phyloP scores from a whole-genome alignment of 2,888 invertebrate species.

The Oxycera nigricornis region DNA sequence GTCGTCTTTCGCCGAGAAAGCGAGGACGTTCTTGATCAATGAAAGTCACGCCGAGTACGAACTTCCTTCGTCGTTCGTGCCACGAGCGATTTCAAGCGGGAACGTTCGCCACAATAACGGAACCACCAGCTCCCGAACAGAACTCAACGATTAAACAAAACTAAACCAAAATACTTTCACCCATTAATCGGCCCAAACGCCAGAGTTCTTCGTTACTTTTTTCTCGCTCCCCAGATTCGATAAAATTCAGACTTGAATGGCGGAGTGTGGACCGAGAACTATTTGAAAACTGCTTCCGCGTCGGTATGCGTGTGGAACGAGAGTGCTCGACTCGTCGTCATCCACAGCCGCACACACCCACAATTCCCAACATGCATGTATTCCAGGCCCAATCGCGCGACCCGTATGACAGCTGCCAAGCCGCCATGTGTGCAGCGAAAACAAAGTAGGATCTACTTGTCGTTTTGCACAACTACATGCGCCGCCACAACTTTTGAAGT shows the following conservation, averaged over 20 bases:
- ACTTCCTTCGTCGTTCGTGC: not conserved
- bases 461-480: slow-evolving; percentile 32
- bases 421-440: slow-evolving; percentile 23
- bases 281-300: slow-evolving; percentile 19
- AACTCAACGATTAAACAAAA: not conserved
- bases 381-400: not conserved
- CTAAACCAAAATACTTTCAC: not conserved
- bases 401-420: slow-evolving; percentile 27
- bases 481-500: slow-evolving; percentile 26
- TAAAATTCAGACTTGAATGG: slow-evolving; percentile 29
- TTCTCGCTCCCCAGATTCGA: slow-evolving; percentile 23
- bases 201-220: slow-evolving; percentile 16
- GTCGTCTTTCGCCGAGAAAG: not conserved
- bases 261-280: slow-evolving; percentile 37
- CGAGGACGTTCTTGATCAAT: slow-evolving; percentile 23
- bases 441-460: not conserved
- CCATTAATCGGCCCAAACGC: not conserved
- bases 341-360: slow-evolving; percentile 6
- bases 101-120: not conserved
- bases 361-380: not conserved
- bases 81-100: not conserved
- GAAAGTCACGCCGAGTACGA: slow-evolving; percentile 21
- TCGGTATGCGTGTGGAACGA: not conserved
- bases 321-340: not conserved
- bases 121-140: not conserved